These are phyloP conservation scores for Aphelinus atriplicis DNA, from an alignment of 1,140 invertebrate species.

Conservation along the genomic window DNA sequence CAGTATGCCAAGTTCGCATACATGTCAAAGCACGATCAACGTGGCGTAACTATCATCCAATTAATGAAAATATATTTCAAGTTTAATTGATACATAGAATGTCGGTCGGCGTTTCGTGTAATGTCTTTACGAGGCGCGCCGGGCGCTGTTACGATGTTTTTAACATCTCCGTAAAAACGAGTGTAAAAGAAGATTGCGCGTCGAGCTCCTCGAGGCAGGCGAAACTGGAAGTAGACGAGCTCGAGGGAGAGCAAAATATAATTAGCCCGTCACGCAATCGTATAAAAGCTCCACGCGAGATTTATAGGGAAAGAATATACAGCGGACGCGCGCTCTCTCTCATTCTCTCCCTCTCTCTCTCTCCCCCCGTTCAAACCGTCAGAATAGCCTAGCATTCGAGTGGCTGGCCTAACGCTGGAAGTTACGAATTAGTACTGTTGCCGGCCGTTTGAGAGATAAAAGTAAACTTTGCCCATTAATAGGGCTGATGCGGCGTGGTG, in stretches of 20 bases:
- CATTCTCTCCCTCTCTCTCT: background rate
- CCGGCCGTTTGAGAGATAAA: slow-evolving; percentile 66
- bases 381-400: background rate
- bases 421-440: slow-evolving; percentile 66
- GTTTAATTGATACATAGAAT: no score
- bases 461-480: slow-evolving; percentile 68
- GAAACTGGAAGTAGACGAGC: background rate
- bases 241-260: slow-evolving; percentile 18
- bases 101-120: no score
- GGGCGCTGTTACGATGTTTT: no score
- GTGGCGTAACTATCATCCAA: no score
- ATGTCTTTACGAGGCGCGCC: no score
- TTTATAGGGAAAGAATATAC: slow-evolving; percentile 37
- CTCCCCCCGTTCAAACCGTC: background rate
- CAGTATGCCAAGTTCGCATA: no score
- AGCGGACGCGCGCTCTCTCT: slow-evolving; percentile 15
- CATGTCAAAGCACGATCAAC: no score
- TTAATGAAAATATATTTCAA: no score
- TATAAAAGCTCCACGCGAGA: slow-evolving; percentile 27
- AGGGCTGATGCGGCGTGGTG: slow-evolving; percentile 45
- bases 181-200: no score
- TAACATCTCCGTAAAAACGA: no score
- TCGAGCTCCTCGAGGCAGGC: background rate
- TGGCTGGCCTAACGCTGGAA: slow-evolving; percentile 55
- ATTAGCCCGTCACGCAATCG: slow-evolving; percentile 33